Evolutionary conservation across 2,888 invertebrate species (phyloP), one percentile per base, ranked within the genome.

Genomic region (Tetramorium bicarinatum): DNA sequence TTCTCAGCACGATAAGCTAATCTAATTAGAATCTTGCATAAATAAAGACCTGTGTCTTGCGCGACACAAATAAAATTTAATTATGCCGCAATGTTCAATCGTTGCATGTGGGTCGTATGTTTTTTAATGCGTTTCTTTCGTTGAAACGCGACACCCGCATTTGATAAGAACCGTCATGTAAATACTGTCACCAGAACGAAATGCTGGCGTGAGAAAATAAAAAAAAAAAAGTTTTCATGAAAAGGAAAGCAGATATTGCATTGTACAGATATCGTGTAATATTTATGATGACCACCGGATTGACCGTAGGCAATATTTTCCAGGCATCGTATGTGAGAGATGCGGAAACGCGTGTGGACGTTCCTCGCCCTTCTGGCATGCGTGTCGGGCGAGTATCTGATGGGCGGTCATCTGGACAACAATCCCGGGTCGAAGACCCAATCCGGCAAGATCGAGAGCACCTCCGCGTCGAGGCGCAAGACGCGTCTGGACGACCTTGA

Each of bases 331-430:
- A 25, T 47, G 59, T 75, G 38, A 82, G 85, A 74, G 47, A 86
- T 88, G 88, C 80, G 67, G 49, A 38, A 25, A 59, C 41, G 29
- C 44, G 25, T 69, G 25, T 84, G 84, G 82, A 44, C n/a, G 8
- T 7, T 89, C 7, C 52, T 88, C 64, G 64, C 72, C 44, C 82
- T 83, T 72, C 66, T 87, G 77, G 72, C 79, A 18, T 66, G 84
- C 18, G 69, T 62, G 4, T 82, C 82, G 29, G 49, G 86, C 34
- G 90, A 90, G 21, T 92, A 91, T 52, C 77, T 93, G 64, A 94
- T 93, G 93, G 93, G 93, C 52, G 94, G 94, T 21, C 93, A 94
- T 74, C 82, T 93, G 87, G 93, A 93, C 81, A 94, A 94, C 86
- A 91, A 88, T 62, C 88, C 90, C 34, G 66, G 83, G 25, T 72